Percentiles rank a stretch among this genome's conserved stretches.
These are phyloP conservation scores for Samia ricini DNA, from an alignment of 1,140 invertebrate genomes.

Conservation along the genomic window DNA sequence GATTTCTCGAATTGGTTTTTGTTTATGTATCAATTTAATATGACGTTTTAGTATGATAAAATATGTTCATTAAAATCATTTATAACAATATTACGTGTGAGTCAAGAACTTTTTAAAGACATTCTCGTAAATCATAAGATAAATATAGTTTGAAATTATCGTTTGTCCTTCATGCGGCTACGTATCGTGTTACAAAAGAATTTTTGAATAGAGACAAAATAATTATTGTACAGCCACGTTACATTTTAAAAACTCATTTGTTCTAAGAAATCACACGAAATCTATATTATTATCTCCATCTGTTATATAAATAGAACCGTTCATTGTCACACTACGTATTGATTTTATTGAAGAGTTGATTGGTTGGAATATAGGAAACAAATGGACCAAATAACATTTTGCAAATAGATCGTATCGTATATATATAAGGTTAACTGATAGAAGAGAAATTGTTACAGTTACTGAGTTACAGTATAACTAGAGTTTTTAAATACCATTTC, in stretches of 20 bases:
- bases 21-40: too few relatives aligned
- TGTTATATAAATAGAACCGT: constrained; percentile 12
- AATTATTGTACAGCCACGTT: not conserved
- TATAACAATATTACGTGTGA: not conserved
- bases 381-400: not conserved
- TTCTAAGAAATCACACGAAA: not conserved
- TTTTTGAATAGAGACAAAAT: not conserved
- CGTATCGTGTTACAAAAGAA: not conserved
- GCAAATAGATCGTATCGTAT: not conserved
- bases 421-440: too few relatives aligned
- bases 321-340: constrained; percentile 10
- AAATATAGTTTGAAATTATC: not conserved
- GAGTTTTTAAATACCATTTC: too few relatives aligned
- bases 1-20: too few relatives aligned
- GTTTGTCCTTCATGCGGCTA: not conserved
- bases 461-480: too few relatives aligned
- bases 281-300: not conserved
- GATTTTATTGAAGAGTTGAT: constrained; percentile 13
- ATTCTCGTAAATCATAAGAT: not conserved
- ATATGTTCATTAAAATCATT: too few relatives aligned
- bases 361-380: not conserved
- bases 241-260: not conserved
- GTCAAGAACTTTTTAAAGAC: not conserved
- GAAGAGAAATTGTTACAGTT: too few relatives aligned
- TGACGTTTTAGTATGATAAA: too few relatives aligned